Conservation (phyloP, 2,888 invertebrate species). For the Trichopria drosophilae region DNA sequence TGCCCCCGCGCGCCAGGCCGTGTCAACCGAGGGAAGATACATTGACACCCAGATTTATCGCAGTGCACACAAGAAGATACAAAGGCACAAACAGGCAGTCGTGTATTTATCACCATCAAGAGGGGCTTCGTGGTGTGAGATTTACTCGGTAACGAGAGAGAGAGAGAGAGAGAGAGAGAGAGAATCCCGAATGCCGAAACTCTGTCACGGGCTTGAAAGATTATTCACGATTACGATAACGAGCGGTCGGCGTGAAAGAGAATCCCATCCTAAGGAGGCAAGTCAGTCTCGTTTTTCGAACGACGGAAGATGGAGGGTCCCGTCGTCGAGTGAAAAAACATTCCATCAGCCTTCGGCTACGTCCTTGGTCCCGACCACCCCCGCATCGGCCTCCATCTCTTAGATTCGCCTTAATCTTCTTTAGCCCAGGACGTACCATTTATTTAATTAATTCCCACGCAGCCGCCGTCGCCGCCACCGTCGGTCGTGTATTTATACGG, state of each 20-base stretch:
- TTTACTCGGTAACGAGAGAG: constrained; percentile 18
- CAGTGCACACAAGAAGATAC: no score
- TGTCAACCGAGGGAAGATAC: no score
- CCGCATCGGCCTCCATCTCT: constrained; percentile 28
- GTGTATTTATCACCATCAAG: no score
- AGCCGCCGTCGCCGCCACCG: constrained; percentile 6
- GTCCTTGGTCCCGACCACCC: constrained; percentile 26
- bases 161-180: constrained; percentile 29
- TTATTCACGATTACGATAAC: constrained; percentile 42
- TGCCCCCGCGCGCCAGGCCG: no score
- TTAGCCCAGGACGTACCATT: constrained; percentile 32
- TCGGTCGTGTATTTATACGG: no score
- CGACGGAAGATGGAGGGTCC: neutral
- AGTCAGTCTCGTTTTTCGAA: constrained; percentile 6
- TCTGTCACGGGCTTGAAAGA: constrained; percentile 34
- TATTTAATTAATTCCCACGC: constrained; percentile 42
- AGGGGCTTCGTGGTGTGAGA: no score
- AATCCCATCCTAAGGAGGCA: no score
- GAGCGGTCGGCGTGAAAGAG: constrained; percentile 17
- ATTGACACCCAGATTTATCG: no score
- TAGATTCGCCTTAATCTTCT: constrained; percentile 6
- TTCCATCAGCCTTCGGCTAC: constrained; percentile 13
- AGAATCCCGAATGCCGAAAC: constrained; percentile 24
- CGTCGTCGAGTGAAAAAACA: no score
- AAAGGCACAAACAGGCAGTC: no score